phyloP scores from a whole-genome alignment of 2,113 vertebrate genomes.

The Dendrocopos noguchii region DNA sequence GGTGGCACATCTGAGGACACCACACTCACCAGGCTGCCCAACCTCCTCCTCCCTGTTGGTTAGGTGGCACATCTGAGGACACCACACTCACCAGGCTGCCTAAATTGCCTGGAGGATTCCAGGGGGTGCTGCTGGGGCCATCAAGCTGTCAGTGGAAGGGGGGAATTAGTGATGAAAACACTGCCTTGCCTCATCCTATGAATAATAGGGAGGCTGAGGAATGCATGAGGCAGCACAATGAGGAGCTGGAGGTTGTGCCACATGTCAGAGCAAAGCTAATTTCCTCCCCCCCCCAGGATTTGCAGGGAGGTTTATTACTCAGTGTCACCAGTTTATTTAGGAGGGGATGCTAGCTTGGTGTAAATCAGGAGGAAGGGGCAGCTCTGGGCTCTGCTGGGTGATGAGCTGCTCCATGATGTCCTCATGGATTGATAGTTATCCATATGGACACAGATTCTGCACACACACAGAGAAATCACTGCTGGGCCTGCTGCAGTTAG shows the following conservation, averaged over 20 bases:
- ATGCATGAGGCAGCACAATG: conserved; percentile 54
- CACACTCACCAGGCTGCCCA: no score
- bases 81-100: not conserved
- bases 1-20: no score
- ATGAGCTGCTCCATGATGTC: not conserved
- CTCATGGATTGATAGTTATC: not conserved
- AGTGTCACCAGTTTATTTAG: not conserved
- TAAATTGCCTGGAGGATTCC: conserved; percentile 13
- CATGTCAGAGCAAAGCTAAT: conserved; percentile 43
- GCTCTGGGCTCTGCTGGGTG: not conserved
- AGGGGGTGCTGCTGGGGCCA: not conserved
- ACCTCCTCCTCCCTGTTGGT: no score
- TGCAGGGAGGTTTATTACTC: not conserved
- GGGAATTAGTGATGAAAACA: conserved; percentile 22
- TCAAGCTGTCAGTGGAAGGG: not conserved
- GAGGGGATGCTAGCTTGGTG: not conserved
- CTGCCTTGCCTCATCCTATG: not conserved
- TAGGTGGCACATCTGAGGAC: not conserved
- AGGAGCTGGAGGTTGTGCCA: conserved; percentile 32
- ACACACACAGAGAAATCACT: not conserved
- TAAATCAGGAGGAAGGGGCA: not conserved
- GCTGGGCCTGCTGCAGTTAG: not conserved
- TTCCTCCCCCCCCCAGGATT: not conserved
- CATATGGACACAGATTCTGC: not conserved
- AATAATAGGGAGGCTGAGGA: conserved; percentile 31